These are phyloP conservation scores for Rhagophthalmus giganteus DNA, from an alignment of 2,888 invertebrate species.

Conservation along the genomic window DNA sequence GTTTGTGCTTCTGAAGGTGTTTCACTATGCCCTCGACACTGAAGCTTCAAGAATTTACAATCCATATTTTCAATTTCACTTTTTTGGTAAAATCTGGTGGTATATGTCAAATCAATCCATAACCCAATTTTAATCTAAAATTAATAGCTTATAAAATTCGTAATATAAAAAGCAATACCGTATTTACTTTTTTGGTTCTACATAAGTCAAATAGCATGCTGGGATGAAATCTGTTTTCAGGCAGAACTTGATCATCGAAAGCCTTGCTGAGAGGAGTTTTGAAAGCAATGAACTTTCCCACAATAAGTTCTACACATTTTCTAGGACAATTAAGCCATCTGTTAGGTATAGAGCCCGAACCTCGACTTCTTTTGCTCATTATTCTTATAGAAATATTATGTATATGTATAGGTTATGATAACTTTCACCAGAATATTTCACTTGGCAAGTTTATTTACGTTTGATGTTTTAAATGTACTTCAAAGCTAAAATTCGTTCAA, in stretches of 20 bases:
- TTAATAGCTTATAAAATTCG: too few relatives aligned
- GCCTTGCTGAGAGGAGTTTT: conserved; percentile 87
- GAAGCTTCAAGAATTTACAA: conserved; percentile 84
- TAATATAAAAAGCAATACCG: too few relatives aligned
- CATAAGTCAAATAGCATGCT: conserved; percentile 83
- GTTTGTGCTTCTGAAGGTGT: conserved; percentile 87
- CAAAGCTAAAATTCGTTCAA: too few relatives aligned
- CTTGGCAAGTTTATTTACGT: too few relatives aligned
- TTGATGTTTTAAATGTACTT: too few relatives aligned
- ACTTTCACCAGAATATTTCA: not conserved
- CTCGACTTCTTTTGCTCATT: conserved; percentile 45
- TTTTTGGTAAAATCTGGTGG: conserved; percentile 88
- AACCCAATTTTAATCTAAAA: conserved; percentile 82
- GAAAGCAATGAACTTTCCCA: conserved; percentile 87
- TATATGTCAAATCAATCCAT: conserved; percentile 97
- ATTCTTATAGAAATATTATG: not conserved
- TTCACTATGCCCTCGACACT: conserved; percentile 91
- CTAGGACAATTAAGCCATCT: conserved; percentile 89
- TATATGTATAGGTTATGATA: conserved; percentile 2
- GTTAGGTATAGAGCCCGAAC: conserved; percentile 73
- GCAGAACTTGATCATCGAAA: conserved; percentile 84
- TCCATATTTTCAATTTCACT: conserved; percentile 73
- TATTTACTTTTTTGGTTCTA: conserved; percentile 74
- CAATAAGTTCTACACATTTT: conserved; percentile 72
- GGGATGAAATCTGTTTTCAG: conserved; percentile 80